Conservation (phyloP, 2,797 vertebrate genomes). For the Eurystomus glaucurus region DNA sequence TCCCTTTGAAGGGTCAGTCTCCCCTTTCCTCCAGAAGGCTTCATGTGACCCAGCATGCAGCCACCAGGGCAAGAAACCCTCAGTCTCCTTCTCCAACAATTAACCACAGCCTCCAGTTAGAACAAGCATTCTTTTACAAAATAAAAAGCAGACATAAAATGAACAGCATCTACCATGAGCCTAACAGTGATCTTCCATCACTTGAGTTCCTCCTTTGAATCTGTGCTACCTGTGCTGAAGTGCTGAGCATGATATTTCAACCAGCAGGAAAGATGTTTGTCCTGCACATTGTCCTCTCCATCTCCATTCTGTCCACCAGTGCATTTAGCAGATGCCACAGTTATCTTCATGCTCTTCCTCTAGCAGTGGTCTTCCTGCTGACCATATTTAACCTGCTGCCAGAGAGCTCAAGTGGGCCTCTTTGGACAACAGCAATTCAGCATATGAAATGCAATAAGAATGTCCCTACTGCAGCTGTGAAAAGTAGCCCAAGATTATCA, state of each 20-base stretch:
- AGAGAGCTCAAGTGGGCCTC: not conserved
- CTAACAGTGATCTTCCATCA: not conserved
- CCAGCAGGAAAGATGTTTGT: not conserved
- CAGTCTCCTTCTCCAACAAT: not conserved
- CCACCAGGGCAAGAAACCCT: not conserved
- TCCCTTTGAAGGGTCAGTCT: not conserved
- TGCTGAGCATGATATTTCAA: not conserved
- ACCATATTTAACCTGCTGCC: not conserved
- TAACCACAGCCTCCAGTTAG: not conserved
- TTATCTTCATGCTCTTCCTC: not conserved
- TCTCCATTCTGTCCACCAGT: not conserved
- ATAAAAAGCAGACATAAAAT: not conserved
- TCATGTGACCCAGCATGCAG: rapidly evolving
- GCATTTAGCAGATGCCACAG: not conserved
- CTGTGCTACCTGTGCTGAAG: not conserved
- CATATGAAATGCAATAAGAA: not conserved
- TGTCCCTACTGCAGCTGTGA: rapidly evolving
- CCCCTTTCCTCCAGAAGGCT: not conserved
- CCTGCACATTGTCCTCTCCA: not conserved
- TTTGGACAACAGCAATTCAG: not conserved
- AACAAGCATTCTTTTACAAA: not conserved
- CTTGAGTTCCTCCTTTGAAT: not conserved
- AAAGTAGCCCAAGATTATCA: not conserved
- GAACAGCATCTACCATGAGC: not conserved
- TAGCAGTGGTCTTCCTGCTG: not conserved